Evolutionary conservation across 2,113 vertebrate genomes (phyloP).

Genomic region (Planiliza haematocheilus): DNA sequence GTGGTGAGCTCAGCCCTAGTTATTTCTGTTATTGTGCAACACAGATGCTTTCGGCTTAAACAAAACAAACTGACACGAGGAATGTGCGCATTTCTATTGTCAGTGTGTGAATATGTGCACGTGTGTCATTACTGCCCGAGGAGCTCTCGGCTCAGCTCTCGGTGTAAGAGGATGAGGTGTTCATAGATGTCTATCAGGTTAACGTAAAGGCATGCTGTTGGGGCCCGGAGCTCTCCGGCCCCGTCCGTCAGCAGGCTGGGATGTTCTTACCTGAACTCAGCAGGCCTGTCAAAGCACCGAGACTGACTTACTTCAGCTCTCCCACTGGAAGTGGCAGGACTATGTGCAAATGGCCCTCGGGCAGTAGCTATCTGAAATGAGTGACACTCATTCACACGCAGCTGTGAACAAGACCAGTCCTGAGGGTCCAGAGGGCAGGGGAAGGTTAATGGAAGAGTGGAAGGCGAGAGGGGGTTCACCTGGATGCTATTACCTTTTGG

Average conservation of each 20-base stretch:
- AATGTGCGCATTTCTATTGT: constrained; percentile 40
- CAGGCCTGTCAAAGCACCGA: constrained; percentile 46
- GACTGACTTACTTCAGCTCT: constrained; percentile 18
- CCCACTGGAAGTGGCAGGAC: constrained; percentile 38
- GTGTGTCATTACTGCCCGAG: constrained; percentile 22
- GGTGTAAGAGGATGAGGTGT: constrained; percentile 36
- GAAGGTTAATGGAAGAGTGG: constrained; percentile 69
- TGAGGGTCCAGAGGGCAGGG: constrained; percentile 33
- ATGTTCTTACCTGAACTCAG: constrained; percentile 50
- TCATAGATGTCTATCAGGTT: constrained; percentile 49
- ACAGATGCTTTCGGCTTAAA: constrained; percentile 41
- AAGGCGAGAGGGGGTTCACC: constrained; percentile 57
- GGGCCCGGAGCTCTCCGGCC: constrained; percentile 45
- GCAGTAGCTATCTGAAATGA: constrained; percentile 46
- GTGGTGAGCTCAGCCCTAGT: constrained; percentile 40
- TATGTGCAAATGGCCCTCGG: constrained; percentile 40
- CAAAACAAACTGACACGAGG: constrained; percentile 47
- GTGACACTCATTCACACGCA: constrained; percentile 58
- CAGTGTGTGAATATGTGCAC: constrained; percentile 13
- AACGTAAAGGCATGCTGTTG: neutral
- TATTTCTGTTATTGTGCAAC: constrained; percentile 51
- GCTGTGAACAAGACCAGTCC: constrained; percentile 51
- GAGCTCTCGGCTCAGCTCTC: constrained; percentile 29
- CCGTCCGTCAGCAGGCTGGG: constrained; percentile 34
- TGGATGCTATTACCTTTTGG: constrained; percentile 65